These are phyloP conservation scores for Onthophagus sagittarius DNA, from an alignment of 2,888 invertebrate genomes.

Conservation along the genomic window DNA sequence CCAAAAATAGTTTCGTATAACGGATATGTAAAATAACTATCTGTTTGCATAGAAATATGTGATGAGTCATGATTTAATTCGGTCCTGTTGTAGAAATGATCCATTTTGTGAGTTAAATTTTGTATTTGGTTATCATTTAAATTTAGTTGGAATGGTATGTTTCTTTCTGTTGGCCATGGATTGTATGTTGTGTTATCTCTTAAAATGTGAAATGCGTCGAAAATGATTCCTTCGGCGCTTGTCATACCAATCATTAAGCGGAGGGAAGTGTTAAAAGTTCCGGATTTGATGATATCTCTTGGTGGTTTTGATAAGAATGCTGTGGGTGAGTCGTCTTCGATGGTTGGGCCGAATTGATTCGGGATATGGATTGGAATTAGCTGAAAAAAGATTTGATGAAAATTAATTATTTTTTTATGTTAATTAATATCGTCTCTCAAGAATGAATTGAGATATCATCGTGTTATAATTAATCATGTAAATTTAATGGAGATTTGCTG, in stretches of 20 bases:
- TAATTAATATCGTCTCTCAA: no score
- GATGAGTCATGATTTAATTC: neutral
- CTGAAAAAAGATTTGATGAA: conserved; percentile 17
- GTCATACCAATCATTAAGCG: conserved; percentile 19
- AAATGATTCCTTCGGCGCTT: conserved; percentile 9
- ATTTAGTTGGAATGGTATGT: conserved; percentile 9
- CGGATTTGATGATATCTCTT: conserved; percentile 4
- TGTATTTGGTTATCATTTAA: conserved; percentile 5
- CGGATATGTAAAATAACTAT: conserved; percentile 13
- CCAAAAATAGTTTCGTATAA: conserved; percentile 2
- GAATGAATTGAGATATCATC: no score
- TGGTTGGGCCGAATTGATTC: neutral
- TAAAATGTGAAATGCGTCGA: conserved; percentile 6
- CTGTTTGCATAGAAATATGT: neutral
- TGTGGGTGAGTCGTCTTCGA: conserved; percentile 2
- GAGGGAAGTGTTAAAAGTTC: conserved; percentile 13
- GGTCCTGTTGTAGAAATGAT: conserved; percentile 5
- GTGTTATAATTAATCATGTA: no score
- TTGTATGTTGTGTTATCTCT: neutral
- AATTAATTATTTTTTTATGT: no score
- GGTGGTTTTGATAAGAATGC: conserved; percentile 12
- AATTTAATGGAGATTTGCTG: no score
- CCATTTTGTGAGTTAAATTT: conserved; percentile 4
- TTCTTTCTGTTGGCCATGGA: neutral
- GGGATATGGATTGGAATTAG: conserved; percentile 11